Evolutionary conservation across 1,140 invertebrate genomes (phyloP), one percentile per base, ranked within the genome.

Genomic region (Caenorhabditis latens): DNA sequence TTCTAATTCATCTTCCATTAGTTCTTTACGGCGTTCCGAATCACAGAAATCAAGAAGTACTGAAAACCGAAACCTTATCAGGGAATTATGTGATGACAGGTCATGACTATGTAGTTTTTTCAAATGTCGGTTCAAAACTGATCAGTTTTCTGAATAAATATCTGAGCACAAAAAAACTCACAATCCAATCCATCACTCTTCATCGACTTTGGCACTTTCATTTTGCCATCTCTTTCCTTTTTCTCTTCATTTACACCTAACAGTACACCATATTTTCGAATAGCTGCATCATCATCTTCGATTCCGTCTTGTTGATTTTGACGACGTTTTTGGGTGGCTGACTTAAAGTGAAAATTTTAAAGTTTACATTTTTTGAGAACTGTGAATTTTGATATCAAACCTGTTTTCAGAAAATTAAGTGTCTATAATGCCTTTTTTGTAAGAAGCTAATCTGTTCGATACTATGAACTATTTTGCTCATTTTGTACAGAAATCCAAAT

Each of bases 11-110:
- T 79, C 21, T 24, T 79, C 71, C 71, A 82, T 65, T 21, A 86
- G 21, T 48, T 86, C 86, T 24, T 86, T 84, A 7, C 86, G 71
- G 0, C 55, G 48, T 24, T 86, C 86, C 7, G 86, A 53, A 65
- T 86, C 86, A 57, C 86, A 86, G 43, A 86, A 86, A 19, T 86
- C 86, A 21, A 86, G 86, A 61, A 86, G 79, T 19, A 50, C 85
- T 86, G 75, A 83, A 86, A 82, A 55, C 0, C 4, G 5, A 32
- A 13, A 32, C n/a, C 4, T n/a, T 65, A 13, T 65, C 0, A 4
- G 61, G 21, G 40, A 19, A n/a, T 9, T 65, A 5, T 11, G 8
- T 19, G 61, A 21, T 32, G 32, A 32, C 2, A 1, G 32, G 32
- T 32, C 32, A 65, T 24, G n/a, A 40, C 2, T 0, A 9, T 65